phyloP scores from a whole-genome alignment of 2,888 invertebrate species.

The Mylabris sibirica region DNA sequence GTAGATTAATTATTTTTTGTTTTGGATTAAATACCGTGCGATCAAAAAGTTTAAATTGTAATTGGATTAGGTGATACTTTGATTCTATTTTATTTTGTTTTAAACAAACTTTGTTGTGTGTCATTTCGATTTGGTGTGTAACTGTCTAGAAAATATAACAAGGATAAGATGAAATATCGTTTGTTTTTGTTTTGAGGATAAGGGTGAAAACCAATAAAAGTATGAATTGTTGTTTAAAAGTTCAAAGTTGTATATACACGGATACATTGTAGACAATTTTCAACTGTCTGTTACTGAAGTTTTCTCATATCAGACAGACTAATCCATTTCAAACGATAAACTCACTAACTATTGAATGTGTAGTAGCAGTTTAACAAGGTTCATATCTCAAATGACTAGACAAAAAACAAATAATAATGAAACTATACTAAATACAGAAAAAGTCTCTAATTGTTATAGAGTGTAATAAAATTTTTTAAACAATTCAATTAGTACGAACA shows the following conservation, averaged over 20 bases:
- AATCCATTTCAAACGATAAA: constrained; percentile 2
- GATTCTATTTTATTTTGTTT: too few species aligned
- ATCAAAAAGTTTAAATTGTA: background rate
- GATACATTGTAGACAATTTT: background rate
- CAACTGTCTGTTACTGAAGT: constrained; percentile 6
- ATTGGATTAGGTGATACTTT: too few species aligned
- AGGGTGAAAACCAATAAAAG: background rate
- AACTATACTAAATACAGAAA: background rate
- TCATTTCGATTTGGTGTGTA: background rate
- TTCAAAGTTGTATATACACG: background rate
- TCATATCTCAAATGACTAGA: background rate
- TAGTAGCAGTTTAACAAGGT: background rate
- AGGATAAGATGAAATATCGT: background rate
- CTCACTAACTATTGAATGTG: constrained; percentile 2
- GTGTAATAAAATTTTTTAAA: background rate
- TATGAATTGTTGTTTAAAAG: background rate
- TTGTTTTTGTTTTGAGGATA: background rate
- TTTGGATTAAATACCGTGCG: background rate
- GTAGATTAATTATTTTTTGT: background rate
- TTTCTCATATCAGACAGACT: constrained; percentile 1
- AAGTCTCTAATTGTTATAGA: constrained; percentile 3
- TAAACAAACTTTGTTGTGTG: background rate
- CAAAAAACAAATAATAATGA: background rate
- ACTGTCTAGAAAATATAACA: background rate
- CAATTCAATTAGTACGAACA: background rate